phyloP scores from a whole-genome alignment of 2,113 vertebrate species.

The Pachycephala philippinensis region DNA sequence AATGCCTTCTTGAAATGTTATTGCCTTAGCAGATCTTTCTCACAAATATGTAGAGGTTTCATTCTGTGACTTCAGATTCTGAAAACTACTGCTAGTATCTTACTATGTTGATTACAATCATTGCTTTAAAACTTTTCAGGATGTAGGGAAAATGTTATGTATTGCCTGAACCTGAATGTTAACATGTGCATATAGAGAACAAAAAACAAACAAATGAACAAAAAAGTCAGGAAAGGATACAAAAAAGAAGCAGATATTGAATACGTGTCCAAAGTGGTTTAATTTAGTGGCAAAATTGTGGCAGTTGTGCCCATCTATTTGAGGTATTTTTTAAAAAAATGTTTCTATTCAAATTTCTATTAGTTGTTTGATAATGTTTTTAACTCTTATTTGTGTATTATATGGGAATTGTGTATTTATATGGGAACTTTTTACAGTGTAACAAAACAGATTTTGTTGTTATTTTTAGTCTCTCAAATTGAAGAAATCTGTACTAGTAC shows the following conservation, averaged over 20 bases:
- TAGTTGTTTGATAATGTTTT: neutral
- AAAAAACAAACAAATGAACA: neutral
- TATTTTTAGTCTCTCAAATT: neutral
- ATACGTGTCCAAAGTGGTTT: neutral
- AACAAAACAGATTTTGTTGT: neutral
- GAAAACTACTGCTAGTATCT: neutral
- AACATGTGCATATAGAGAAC: neutral
- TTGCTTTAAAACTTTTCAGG: neutral
- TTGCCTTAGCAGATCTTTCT: neutral
- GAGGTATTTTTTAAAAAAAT: neutral
- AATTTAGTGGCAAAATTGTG: neutral
- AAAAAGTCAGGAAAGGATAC: neutral
- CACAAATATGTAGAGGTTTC: neutral
- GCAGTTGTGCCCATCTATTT: neutral
- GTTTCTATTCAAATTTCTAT: neutral
- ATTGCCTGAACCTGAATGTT: neutral
- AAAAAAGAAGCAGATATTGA: neutral
- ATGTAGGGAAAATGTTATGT: neutral
- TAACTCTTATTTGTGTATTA: neutral
- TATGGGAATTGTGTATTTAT: neutral
- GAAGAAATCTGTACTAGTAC: neutral
- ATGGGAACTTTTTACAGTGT: neutral
- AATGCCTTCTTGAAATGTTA: neutral
- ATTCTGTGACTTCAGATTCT: neutral
- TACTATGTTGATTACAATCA: neutral